Conservation (phyloP, 1,140 invertebrate species). For the Pseudomyrmex gracilis region DNA sequence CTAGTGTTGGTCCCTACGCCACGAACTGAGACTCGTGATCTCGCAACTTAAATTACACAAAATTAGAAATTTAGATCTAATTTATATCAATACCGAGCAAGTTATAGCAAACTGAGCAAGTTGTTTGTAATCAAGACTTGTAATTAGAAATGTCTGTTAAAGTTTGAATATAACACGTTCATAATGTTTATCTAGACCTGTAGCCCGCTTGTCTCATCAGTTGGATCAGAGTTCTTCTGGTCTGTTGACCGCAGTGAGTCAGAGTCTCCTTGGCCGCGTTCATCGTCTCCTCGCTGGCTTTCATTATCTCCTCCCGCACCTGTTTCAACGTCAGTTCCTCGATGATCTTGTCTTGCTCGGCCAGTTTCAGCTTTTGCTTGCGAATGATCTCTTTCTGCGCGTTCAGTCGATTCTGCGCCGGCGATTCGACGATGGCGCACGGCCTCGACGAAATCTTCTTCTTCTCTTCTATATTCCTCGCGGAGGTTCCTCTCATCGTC, state of each 20-base stretch:
- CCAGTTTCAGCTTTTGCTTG: conserved; percentile 79
- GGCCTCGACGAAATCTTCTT: conserved; percentile 7
- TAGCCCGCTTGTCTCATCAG: conserved; percentile 79
- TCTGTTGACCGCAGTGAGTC: conserved; percentile 75
- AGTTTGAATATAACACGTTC: too few relatives aligned
- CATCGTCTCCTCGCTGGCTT: conserved; percentile 74
- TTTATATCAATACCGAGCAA: too few relatives aligned
- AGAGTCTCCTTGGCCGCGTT: conserved; percentile 76
- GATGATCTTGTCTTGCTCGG: conserved; percentile 79
- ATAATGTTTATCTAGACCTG: conserved; percentile 57
- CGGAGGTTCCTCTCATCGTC: conserved; percentile 32
- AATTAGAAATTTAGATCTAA: too few relatives aligned
- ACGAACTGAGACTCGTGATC: too few relatives aligned
- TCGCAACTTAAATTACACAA: too few relatives aligned
- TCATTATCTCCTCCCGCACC: conserved; percentile 75
- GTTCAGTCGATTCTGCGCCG: conserved; percentile 74
- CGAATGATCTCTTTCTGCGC: conserved; percentile 81
- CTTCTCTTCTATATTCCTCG: not conserved
- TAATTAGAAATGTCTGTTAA: too few relatives aligned
- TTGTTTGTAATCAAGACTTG: too few relatives aligned
- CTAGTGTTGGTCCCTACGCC: too few relatives aligned
- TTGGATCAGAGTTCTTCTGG: conserved; percentile 77
- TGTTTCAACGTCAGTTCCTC: conserved; percentile 81
- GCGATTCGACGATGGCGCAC: conserved; percentile 58
- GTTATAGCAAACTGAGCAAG: too few relatives aligned